Evolutionary conservation across 2,888 invertebrate genomes (phyloP).

Genomic region (Andricus quercusramuli): DNA sequence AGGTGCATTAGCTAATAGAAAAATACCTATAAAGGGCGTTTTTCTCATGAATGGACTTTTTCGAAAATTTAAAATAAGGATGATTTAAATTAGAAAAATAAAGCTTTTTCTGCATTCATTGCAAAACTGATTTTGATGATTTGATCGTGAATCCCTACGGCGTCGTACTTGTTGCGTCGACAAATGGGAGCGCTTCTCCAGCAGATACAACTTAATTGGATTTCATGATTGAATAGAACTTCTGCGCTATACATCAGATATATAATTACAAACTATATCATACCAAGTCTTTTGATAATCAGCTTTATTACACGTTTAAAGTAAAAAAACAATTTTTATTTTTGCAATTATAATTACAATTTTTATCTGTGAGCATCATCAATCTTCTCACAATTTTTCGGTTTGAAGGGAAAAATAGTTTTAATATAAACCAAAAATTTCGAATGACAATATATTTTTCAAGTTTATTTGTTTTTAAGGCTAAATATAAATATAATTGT

Average conservation of each 20-base stretch:
- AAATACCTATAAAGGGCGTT: background rate
- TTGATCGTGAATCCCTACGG: constrained; percentile 4
- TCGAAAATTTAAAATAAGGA: background rate
- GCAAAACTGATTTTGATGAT: constrained; percentile 13
- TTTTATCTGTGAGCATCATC: no score
- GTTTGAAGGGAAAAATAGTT: no score
- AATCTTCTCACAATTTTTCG: no score
- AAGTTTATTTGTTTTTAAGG: no score
- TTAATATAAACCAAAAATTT: no score
- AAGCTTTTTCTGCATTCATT: background rate
- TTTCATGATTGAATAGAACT: constrained; percentile 20
- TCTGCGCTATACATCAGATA: background rate
- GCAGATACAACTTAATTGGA: constrained; percentile 29
- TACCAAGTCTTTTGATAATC: background rate
- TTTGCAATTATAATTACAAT: no score
- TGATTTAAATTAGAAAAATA: background rate
- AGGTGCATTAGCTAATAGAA: background rate
- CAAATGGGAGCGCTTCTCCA: constrained; percentile 20
- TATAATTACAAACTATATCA: background rate
- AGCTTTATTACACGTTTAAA: background rate
- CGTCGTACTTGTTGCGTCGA: constrained; percentile 35
- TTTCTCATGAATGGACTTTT: background rate
- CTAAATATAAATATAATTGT: no score
- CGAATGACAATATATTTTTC: no score
- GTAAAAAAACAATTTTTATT: no score